These are phyloP conservation scores for Syritta pipiens DNA, from an alignment of 2,888 invertebrate genomes.

Conservation along the genomic window DNA sequence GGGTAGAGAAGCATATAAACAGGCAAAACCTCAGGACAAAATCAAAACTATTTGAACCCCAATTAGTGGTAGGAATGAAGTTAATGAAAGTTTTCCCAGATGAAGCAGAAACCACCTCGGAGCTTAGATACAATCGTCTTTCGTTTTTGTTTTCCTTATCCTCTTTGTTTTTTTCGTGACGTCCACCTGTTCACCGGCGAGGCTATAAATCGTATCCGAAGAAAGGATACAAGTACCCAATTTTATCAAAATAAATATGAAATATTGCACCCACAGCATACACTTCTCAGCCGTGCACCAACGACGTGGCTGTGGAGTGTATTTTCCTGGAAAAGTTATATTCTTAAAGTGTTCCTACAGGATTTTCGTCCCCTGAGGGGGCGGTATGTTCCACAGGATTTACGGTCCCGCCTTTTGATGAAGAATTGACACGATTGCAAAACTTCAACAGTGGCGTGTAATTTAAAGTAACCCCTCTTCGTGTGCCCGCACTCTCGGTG, in stretches of 20 bases:
- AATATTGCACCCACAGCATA: slow-evolving; percentile 12
- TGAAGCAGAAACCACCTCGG: slow-evolving; percentile 4
- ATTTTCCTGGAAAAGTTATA: too few species aligned
- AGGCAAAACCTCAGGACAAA: slow-evolving; percentile 8
- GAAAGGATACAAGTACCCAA: slow-evolving; percentile 11
- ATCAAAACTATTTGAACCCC: slow-evolving; percentile 62
- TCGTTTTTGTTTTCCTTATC: neutral
- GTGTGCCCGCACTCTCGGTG: slow-evolving; percentile 46
- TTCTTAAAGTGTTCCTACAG: too few species aligned
- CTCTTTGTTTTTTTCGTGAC: too few species aligned
- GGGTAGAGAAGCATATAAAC: neutral
- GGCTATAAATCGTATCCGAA: slow-evolving; percentile 14
- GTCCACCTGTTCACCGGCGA: slow-evolving; percentile 2
- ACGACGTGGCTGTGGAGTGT: too few species aligned
- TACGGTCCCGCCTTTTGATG: slow-evolving; percentile 5
- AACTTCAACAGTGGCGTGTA: slow-evolving; percentile 63
- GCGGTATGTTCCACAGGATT: neutral
- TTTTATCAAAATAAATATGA: slow-evolving; percentile 46
- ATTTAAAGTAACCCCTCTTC: slow-evolving; percentile 38
- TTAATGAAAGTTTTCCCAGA: slow-evolving; percentile 45
- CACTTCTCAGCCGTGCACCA: slow-evolving; percentile 36
- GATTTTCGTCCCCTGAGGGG: too few species aligned
- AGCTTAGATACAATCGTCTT: neutral
- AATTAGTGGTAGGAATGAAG: slow-evolving; percentile 53
- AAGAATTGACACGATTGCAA: slow-evolving; percentile 30